These are phyloP conservation scores for Imbricaverruca yamaguchii DNA, from an alignment of 2,888 invertebrate genomes.

Conservation along the genomic window DNA sequence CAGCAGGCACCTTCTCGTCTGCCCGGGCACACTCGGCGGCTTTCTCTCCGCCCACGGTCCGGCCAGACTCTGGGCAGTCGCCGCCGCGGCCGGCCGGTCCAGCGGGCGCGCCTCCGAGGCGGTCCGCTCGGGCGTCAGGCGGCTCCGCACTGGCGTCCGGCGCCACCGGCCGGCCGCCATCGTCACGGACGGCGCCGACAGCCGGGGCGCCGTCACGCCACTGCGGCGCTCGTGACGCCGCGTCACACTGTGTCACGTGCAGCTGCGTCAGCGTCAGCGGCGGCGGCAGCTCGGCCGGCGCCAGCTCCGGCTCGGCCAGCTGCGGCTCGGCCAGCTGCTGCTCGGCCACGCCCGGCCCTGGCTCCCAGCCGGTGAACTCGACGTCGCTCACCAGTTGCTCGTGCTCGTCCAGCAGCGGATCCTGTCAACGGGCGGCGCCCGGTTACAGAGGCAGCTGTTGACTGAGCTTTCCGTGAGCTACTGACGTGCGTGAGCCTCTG, in stretches of 20 bases:
- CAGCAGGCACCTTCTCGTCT: too few species aligned
- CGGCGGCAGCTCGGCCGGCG: not conserved
- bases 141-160: too few species aligned
- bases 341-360: not conserved
- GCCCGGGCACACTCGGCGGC: too few species aligned
- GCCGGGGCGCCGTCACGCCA: not conserved
- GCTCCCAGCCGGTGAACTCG: not conserved
- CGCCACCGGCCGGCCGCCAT: not conserved
- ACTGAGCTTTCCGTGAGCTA: too few species aligned
- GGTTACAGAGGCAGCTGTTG: too few species aligned
- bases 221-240: not conserved
- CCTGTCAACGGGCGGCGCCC: not conserved
- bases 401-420: not conserved
- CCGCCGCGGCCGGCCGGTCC: too few species aligned
- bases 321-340: not conserved
- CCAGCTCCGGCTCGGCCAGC: not conserved
- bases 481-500: too few species aligned
- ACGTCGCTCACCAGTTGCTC: not conserved
- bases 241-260: not conserved
- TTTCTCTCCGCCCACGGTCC: too few species aligned
- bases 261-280: not conserved
- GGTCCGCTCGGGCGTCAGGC: too few species aligned
- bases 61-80: too few species aligned
- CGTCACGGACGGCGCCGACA: not conserved
- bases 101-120: too few species aligned